Base-by-base conservation (phyloP, 2,888 invertebrate species). In the Dryococelus australis region DNA sequence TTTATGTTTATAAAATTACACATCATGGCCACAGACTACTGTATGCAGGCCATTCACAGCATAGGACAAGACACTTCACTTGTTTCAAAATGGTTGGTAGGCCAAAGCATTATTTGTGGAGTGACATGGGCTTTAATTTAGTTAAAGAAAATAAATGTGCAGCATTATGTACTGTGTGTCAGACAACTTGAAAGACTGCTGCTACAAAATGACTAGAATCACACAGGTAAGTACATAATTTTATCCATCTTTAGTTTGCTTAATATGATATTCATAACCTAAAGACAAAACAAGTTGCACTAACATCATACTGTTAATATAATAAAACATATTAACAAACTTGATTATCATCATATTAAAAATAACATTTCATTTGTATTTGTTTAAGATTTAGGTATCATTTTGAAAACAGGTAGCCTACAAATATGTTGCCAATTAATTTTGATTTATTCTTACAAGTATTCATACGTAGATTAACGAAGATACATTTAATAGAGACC, bases 111-210 rank as follows among this genome's bases (percentile, higher is more conserved):
- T 65, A 8, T 5, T 65, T 65, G 65, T 65, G 65, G 65, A 65
- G 65, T 9, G 65, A 65, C 20, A 13, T 65, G 65, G 65, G 65
- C 16, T 65, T 65, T 65, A 9, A 65, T 13, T 65, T 65, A 65
- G 16, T 13, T n/a, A n/a, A 65, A 65, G 16, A 65, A 5, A 65
- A 20, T 16, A 65, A 65, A 16, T 65, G 65, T 65, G 65, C 24
- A 20, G 65, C 65, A 65, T 65, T n/a, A n/a, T n/a, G n/a, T n/a
- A 65, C 65, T 65, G 65, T 65, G 65, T 65, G 65, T 65, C 65
- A 65, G 20, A 65, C 8, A 65, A 65, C 65, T 65, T 20, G n/a
- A n/a, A n/a, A n/a, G n/a, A n/a, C n/a, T 65, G 16, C 65, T 65
- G 65, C 65, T 65, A 16, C 65, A 65, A 65, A 65, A 65, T 16